Evolutionary conservation across 2,113 vertebrate species (phyloP).

Genomic region (Macrotus californicus): DNA sequence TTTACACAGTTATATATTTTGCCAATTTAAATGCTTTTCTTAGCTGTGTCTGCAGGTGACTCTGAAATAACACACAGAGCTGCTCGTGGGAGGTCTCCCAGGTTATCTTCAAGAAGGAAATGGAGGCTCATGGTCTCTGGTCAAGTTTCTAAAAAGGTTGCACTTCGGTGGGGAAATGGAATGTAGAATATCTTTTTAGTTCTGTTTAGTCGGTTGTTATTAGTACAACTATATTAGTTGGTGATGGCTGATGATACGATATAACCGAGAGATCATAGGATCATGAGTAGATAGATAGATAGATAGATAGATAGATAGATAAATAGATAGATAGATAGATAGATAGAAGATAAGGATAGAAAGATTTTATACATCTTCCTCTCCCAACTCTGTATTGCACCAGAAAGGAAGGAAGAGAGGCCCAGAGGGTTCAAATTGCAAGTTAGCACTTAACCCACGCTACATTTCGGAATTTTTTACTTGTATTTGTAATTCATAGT

Average conservation of each 20-base stretch:
- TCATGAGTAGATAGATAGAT: neutral
- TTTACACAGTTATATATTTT: slow-evolving; percentile 43
- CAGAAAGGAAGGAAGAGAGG: neutral
- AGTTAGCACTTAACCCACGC: neutral
- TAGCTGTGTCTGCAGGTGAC: neutral
- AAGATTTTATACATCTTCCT: neutral
- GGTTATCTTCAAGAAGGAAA: neutral
- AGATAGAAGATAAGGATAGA: neutral
- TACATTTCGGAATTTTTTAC: neutral
- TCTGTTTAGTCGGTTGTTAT: neutral
- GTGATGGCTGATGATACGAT: neutral
- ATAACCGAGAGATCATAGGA: neutral
- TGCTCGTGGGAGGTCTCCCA: neutral
- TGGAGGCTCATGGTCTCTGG: neutral
- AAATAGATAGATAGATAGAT: neutral
- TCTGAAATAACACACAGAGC: neutral
- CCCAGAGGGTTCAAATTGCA: neutral
- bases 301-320: neutral
- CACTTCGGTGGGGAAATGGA: neutral
- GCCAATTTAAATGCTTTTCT: slow-evolving; percentile 30
- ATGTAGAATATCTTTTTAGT: neutral
- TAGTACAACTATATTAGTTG: neutral
- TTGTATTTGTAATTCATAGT: neutral
- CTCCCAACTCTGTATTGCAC: neutral
- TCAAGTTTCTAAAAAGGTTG: neutral